Percentiles rank a stretch among this genome's conserved stretches.
These are phyloP conservation scores for Taenioides sp. DNA, from an alignment of 2,797 vertebrate species.

Conservation along the genomic window DNA sequence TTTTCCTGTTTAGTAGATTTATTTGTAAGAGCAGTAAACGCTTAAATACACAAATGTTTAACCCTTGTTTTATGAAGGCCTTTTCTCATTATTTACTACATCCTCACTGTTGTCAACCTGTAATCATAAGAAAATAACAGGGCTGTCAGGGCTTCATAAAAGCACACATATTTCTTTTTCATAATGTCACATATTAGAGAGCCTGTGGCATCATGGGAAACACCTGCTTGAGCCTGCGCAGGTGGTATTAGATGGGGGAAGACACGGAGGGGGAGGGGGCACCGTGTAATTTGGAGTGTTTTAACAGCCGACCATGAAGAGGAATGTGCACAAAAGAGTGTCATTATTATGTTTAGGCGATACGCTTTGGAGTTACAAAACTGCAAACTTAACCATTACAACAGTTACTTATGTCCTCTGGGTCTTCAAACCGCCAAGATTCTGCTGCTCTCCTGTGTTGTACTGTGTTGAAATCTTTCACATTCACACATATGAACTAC, in stretches of 20 bases:
- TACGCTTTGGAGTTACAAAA: slow-evolving; percentile 19
- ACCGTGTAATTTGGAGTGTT: slow-evolving; percentile 59
- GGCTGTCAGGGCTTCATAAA: slow-evolving; percentile 51
- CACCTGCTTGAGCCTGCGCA: slow-evolving; percentile 62
- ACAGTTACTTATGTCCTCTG: not conserved
- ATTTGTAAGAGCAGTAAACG: not conserved
- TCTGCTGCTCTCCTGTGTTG: not conserved
- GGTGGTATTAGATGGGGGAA: slow-evolving; percentile 34
- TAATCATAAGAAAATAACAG: slow-evolving; percentile 66
- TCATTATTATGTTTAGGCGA: slow-evolving; percentile 37
- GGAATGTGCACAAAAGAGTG: slow-evolving; percentile 43
- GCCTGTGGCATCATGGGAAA: slow-evolving; percentile 57
- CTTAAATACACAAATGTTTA: not conserved
- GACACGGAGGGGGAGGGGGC: slow-evolving; percentile 1
- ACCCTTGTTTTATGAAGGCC: not conserved
- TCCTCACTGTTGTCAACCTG: slow-evolving; percentile 31
- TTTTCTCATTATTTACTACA: not conserved
- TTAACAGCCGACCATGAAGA: slow-evolving; percentile 39
- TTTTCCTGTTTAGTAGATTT: not conserved
- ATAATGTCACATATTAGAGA: slow-evolving; percentile 60
- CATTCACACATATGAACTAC: not conserved
- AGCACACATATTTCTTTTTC: slow-evolving; percentile 55
- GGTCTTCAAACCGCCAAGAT: not conserved
- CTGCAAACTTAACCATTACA: slow-evolving; percentile 4
- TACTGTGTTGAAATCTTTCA: not conserved